Percentiles rank a stretch among this genome's conserved stretches.
Conservation (phyloP, 2,797 vertebrate genomes). For the Pachyuromys duprasi region DNA sequence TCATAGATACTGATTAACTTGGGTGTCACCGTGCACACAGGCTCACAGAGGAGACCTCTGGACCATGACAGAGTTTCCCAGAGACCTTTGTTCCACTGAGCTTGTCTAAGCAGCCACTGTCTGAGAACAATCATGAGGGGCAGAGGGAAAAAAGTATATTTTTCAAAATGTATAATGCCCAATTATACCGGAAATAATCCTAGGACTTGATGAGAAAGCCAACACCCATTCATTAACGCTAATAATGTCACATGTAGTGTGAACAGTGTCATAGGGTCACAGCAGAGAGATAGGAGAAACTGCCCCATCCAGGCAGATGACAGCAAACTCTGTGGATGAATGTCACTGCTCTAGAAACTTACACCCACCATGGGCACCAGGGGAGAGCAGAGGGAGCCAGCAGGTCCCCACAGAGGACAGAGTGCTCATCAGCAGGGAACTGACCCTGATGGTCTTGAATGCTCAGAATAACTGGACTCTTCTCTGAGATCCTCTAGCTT, state of each 20-base stretch:
- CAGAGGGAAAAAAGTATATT: neutral
- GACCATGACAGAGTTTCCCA: neutral
- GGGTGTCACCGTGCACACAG: neutral
- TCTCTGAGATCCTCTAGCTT: neutral
- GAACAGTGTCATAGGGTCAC: neutral
- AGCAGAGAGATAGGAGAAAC: neutral
- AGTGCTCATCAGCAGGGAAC: neutral
- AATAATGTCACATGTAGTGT: rapidly evolving
- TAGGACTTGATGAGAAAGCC: neutral
- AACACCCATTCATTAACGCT: rapidly evolving
- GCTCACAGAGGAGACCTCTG: neutral
- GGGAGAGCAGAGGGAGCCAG: neutral
- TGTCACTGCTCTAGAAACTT: rapidly evolving
- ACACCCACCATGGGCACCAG: too few species aligned
- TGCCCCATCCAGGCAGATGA: rapidly evolving
- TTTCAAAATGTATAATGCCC: neutral
- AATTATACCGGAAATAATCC: neutral
- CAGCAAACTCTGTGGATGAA: too few species aligned
- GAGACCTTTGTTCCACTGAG: neutral
- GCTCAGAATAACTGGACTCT: neutral
- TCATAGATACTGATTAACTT: conserved; percentile 51
- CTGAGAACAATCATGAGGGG: neutral
- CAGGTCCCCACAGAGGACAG: neutral
- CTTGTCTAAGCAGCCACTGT: neutral
- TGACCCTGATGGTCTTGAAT: neutral